These are phyloP conservation scores for Pangasius krempfi DNA, from an alignment of 2,797 vertebrate genomes.

Conservation along the genomic window DNA sequence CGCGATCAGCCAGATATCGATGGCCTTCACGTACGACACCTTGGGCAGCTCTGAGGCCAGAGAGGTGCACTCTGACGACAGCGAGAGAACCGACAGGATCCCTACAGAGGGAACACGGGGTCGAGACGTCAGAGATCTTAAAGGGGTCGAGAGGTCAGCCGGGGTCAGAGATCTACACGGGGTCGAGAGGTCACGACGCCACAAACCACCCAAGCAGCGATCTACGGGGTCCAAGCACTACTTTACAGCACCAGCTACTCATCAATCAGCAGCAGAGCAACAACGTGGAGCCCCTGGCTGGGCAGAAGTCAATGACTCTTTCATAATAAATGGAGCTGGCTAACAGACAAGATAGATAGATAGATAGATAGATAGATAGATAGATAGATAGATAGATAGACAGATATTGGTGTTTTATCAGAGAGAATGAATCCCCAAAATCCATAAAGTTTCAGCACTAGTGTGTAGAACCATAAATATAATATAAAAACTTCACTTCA, in stretches of 20 bases:
- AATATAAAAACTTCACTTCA: no score
- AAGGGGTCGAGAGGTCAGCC: neutral
- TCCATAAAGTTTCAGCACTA: no score
- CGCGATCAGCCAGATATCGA: constrained; percentile 98
- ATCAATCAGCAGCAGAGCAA: neutral
- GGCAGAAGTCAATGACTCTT: no score
- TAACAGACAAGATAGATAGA: no score
- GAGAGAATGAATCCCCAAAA: no score
- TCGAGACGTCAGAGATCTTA: neutral
- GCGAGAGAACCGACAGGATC: constrained; percentile 96
- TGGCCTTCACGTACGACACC: constrained; percentile 97
- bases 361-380: rapidly evolving
- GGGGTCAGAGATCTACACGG: neutral
- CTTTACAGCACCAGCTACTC: neutral
- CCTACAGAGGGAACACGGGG: constrained; percentile 69
- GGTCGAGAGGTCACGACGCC: neutral
- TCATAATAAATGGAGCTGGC: no score
- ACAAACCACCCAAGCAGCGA: neutral
- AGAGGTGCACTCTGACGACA: constrained; percentile 97
- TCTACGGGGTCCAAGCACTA: neutral
- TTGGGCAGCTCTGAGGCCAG: constrained; percentile 95
- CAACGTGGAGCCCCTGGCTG: neutral
- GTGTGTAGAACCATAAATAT: no score
- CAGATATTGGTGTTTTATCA: no score
- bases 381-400: no score